Percentiles rank a stretch among this genome's conserved stretches.
These are phyloP conservation scores for Polyergus mexicanus DNA, from an alignment of 1,140 invertebrate species.

Conservation along the genomic window DNA sequence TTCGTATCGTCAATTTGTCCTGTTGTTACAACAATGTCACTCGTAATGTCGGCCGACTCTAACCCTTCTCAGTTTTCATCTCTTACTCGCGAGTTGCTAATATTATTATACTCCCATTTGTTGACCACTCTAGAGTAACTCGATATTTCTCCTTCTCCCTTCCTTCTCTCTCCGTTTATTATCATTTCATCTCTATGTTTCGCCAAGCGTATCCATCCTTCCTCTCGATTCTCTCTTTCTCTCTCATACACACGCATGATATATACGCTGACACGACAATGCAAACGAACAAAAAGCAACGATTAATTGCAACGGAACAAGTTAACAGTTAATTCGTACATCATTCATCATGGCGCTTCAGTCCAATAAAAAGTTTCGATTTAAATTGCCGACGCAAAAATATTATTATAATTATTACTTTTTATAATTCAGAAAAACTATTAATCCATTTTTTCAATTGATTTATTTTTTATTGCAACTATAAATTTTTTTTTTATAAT, in stretches of 20 bases:
- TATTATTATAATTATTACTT: conserved; percentile 1
- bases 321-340: conserved; percentile 44
- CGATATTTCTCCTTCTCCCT: conserved; percentile 43
- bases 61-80: conserved; percentile 55
- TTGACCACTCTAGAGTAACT: conserved; percentile 66
- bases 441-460: not conserved
- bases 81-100: conserved; percentile 74
- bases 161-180: conserved; percentile 14
- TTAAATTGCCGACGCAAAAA: conserved; percentile 7
- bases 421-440: not conserved
- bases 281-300: conserved; percentile 24
- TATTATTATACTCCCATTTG: conserved; percentile 74
- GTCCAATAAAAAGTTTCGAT: conserved; percentile 24
- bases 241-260: no score
- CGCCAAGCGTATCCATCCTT: conserved; percentile 18
- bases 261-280: not conserved
- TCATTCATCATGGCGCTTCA: conserved; percentile 41
- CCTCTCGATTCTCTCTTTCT: conserved; percentile 18
- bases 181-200: conserved; percentile 44
- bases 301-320: conserved; percentile 33
- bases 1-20: conserved; percentile 52
- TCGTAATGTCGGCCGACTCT: conserved; percentile 1
- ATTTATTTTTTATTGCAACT: not conserved
- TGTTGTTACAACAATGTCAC: conserved; percentile 48
- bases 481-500: not conserved